Base-by-base conservation (phyloP, 2,113 vertebrate species). In the Salvelinus alpinus region DNA sequence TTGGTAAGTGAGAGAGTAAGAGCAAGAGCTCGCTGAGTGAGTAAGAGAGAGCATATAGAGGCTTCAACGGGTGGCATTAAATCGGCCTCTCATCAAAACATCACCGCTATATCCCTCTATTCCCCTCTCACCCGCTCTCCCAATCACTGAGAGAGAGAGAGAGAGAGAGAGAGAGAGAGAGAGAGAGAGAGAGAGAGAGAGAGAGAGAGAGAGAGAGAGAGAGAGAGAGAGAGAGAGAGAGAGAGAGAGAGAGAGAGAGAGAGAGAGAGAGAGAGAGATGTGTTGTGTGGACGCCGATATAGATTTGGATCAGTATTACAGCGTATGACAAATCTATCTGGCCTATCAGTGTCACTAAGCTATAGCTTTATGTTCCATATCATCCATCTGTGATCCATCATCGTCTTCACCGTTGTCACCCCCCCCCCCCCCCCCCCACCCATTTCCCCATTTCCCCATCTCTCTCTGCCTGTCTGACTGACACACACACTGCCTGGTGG, bases 61-160 rank as follows among this genome's bases (percentile, higher is more conserved):
- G 81, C 72, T 82, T 79, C 62, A 66, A 80, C 5, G 31, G 69
- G 75, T 47, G 72, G 81, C 79, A 54, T 73, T 77, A 78, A 82
- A 86, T 81, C 38, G 13, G 78, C 3, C 64, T 18, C 12, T 29
- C 64, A 27, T 66, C 22, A 12, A 22, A 14, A 64, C 62, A 22
- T 25, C 25, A 25, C 62, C 20, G 24, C 25, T 12, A 64, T 64
- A 64, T 20, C 22, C 22, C 70, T 25, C 22, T 16, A 44, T 51
- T 38, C 25, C 54, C 18, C 24, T 20, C 57, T 62, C 71, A 54
- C 8, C 31, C 54, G 20, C 54, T 73, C 62, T 48, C 48, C 64
- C 73, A 67, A 74, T 74, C 64, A 54, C 64, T 54, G 24, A 24
- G 24, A 24, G 24, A 24, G 24, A 24, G 24, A 24, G 24, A 24